Conservation (phyloP, 2,797 vertebrate genomes). For the Lagorchestes hirsutus region DNA sequence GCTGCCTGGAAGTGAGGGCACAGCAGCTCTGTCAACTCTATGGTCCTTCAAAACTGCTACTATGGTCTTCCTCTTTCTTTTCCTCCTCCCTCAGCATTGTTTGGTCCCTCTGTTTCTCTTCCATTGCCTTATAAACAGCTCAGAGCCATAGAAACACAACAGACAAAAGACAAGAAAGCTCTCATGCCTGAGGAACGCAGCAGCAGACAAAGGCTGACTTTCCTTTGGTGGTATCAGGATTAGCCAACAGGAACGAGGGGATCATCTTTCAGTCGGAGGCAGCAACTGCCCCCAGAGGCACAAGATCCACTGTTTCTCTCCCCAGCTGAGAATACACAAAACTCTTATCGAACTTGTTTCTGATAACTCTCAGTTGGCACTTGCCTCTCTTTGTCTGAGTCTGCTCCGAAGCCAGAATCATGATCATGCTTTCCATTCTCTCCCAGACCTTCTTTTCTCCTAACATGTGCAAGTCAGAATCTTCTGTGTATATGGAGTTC, state of each 20-base stretch:
- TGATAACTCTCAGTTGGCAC: not conserved
- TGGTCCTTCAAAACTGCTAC: not conserved
- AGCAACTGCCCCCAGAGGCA: not conserved
- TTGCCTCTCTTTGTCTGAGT: not conserved
- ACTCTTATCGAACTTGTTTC: not conserved
- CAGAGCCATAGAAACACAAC: slow-evolving; percentile 15
- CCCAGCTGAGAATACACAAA: not conserved
- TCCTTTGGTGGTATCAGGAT: not conserved
- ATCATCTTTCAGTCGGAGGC: not conserved
- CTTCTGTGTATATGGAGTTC: not conserved
- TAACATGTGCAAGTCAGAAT: not conserved
- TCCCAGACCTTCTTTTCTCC: not conserved
- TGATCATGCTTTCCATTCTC: not conserved
- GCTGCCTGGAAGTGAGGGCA: not conserved
- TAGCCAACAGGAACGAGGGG: not conserved
- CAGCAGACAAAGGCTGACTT: not conserved
- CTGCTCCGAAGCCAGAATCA: not conserved
- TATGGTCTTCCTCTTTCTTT: not conserved
- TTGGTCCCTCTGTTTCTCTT: not conserved
- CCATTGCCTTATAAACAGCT: not conserved
- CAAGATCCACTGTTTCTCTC: slow-evolving; percentile 1
- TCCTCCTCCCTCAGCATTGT: not conserved
- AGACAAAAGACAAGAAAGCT: slow-evolving; percentile 4
- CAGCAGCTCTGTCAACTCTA: not conserved
- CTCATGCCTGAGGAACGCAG: slow-evolving; percentile 6